These are phyloP conservation scores for Pristis pectinata DNA, from an alignment of 2,797 vertebrate species.

Conservation along the genomic window DNA sequence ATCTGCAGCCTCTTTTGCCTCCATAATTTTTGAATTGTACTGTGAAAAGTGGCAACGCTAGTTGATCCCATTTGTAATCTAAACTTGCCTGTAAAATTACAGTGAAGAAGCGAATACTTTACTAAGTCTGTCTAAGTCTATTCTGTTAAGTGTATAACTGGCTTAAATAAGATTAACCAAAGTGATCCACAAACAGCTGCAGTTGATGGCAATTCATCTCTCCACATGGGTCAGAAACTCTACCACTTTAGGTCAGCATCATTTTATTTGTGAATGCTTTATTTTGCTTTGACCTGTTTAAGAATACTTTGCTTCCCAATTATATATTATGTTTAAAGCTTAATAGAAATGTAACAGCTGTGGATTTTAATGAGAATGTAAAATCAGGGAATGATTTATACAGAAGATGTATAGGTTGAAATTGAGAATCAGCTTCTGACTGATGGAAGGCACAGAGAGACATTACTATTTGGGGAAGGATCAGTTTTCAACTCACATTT, in stretches of 20 bases:
- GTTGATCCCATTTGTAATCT: background rate
- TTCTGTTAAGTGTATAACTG: background rate
- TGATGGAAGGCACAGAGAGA: background rate
- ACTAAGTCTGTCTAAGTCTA: background rate
- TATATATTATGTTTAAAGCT: background rate
- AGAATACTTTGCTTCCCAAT: background rate
- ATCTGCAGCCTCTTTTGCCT: too few relatives aligned
- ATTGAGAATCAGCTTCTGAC: background rate
- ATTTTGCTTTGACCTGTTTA: background rate
- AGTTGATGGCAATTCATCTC: too few relatives aligned
- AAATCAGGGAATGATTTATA: background rate
- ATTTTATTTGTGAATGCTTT: background rate
- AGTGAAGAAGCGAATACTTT: background rate
- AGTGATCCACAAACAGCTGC: background rate
- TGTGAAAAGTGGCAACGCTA: background rate
- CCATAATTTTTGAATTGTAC: too few relatives aligned
- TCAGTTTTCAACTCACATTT: background rate
- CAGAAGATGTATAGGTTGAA: background rate
- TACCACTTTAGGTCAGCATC: background rate
- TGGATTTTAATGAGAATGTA: background rate
- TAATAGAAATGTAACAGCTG: background rate
- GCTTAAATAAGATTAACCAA: background rate
- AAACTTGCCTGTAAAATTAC: background rate
- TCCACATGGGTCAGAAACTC: too few relatives aligned
- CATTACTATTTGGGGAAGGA: background rate